Evolutionary conservation across 2,797 vertebrate species (phyloP).

Genomic region (Pipistrellus kuhlii): DNA sequence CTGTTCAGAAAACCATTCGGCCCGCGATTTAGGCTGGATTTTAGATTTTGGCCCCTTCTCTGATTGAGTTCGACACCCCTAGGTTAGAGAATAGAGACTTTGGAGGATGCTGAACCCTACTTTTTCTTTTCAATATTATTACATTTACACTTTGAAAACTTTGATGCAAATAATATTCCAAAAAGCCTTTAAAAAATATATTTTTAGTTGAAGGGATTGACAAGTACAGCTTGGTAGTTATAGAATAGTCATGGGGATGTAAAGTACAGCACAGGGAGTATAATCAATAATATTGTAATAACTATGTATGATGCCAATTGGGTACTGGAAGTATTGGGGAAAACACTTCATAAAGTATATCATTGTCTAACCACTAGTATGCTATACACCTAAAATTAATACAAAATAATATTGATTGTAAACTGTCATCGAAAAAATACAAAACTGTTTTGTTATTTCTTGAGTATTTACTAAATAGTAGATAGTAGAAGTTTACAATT

Average conservation of each 20-base stretch:
- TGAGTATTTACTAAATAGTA: not conserved
- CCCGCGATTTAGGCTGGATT: too few relatives aligned
- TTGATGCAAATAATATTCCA: not conserved
- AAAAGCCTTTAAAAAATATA: not conserved
- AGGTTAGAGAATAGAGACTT: not conserved
- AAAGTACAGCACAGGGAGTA: not conserved
- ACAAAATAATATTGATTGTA: not conserved
- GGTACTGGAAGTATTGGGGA: not conserved
- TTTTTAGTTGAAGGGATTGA: not conserved
- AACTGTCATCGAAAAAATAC: not conserved
- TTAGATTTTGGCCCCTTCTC: too few relatives aligned
- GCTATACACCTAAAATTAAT: not conserved
- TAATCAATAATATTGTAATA: not conserved
- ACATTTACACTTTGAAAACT: conserved; percentile 26
- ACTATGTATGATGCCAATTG: not conserved
- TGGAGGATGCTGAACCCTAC: not conserved
- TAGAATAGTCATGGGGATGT: not conserved
- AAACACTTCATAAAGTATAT: not conserved
- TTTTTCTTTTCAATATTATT: not conserved
- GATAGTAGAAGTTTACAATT: not conserved
- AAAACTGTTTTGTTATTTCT: not conserved
- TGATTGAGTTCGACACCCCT: too few relatives aligned
- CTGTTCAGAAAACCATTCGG: too few relatives aligned
- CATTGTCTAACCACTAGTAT: not conserved
- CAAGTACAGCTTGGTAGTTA: not conserved